Base-by-base conservation (phyloP, 1,140 invertebrate genomes). In the Macrostomum lignano region DNA sequence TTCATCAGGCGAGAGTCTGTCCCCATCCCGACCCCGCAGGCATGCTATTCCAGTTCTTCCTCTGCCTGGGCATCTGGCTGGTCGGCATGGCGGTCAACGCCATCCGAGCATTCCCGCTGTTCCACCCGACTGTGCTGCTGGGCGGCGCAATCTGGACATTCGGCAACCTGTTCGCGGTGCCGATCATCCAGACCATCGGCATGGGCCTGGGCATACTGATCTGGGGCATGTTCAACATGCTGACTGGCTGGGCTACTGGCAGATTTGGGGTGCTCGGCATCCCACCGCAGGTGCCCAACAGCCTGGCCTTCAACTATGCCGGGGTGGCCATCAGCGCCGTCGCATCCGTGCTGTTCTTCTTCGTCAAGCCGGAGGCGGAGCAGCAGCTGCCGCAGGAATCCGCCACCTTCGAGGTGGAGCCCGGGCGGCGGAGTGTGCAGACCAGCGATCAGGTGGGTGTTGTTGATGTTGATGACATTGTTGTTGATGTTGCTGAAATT, bases 221-320 rank as follows among this genome's bases (percentile, higher is more conserved):
- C 11, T 61, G 57, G 57, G 51, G 46, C 7, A 46, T 49, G 21
- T 39, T 47, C 23, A 54, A 52, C 33, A 43, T 60, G n/a, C 38
- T 60, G 5, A 44, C 42, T 38, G 58, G 58, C 5, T 62, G 60
- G 60, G 53, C 52, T 7, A 50, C 45, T 35, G 58, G 56, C 23
- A 49, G 50, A 22, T 60, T 59, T 47, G 57, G 53, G 6, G 42
- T 48, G 33, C 57, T 61, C 46, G 55, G 53, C 4, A 42, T 53
- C 0, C 44, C 39, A 21, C 14, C 44, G 30, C 43, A 46, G 26
- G 26, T 41, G 1, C 52, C 55, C 2, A 28, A 31, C 17, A 41
- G 47, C 31, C 17, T 33, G 2, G 14, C 33, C 2, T 19, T 61
- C 34, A 61, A 61, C 40, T 54, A 57, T 41, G 31, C 45, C 17